Evolutionary conservation across 2,888 invertebrate species (phyloP).

Genomic region (Limnephilus lunatus): DNA sequence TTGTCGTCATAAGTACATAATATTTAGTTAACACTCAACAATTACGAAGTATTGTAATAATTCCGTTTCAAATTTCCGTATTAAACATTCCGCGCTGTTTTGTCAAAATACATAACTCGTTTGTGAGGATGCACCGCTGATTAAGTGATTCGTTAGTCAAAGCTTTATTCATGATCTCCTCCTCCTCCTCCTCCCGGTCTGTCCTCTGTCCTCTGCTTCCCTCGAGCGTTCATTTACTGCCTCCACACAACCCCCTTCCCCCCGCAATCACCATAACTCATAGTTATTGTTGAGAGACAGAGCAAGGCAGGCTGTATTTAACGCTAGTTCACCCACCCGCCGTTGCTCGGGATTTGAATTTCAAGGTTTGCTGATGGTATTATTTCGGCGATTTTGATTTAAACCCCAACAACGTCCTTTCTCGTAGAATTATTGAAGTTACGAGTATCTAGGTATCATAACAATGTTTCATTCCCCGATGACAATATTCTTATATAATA

Average conservation of each 20-base stretch:
- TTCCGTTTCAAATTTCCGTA: background rate
- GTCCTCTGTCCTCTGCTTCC: background rate
- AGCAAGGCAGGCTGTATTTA: background rate
- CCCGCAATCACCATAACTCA: background rate
- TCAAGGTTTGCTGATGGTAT: background rate
- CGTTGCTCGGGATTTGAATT: background rate
- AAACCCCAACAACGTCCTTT: background rate
- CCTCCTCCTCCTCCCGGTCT: no score
- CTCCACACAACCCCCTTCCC: background rate
- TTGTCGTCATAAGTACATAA: background rate
- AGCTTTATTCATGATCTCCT: slow-evolving; percentile 20
- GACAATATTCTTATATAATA: background rate
- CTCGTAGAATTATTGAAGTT: background rate
- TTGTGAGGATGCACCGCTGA: slow-evolving; percentile 5
- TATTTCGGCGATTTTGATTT: background rate
- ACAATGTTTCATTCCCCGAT: background rate
- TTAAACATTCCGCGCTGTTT: background rate
- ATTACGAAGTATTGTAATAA: background rate
- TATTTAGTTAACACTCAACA: background rate
- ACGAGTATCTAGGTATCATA: background rate
- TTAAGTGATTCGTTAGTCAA: slow-evolving; percentile 1
- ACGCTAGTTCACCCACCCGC: background rate
- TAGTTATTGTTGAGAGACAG: background rate
- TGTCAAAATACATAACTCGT: background rate
- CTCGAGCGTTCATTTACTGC: slow-evolving; percentile 4